Evolutionary conservation across 2,888 invertebrate species (phyloP).

Genomic region (Cenopis cana): DNA sequence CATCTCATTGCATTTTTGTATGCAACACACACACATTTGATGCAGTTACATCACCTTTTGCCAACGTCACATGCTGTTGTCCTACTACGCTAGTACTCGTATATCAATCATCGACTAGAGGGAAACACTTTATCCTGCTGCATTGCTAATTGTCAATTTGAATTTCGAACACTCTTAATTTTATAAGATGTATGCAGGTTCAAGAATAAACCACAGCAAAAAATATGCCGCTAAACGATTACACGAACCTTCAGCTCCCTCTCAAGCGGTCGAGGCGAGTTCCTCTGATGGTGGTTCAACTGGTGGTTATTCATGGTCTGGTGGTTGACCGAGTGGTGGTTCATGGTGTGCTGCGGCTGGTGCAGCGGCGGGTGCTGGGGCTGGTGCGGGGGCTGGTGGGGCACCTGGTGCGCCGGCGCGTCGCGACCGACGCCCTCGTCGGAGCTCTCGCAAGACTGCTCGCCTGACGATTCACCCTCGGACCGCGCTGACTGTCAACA

Average conservation of each 20-base stretch:
- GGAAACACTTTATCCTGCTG: too few relatives aligned
- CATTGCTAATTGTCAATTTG: too few relatives aligned
- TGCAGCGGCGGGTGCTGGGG: constrained; percentile 48
- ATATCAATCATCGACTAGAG: too few relatives aligned
- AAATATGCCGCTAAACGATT: not conserved
- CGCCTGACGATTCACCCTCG: constrained; percentile 79
- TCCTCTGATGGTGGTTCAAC: constrained; percentile 69
- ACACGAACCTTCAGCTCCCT: constrained; percentile 71
- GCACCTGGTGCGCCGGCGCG: constrained; percentile 61
- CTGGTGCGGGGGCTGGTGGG: constrained; percentile 55
- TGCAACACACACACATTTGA: too few relatives aligned
- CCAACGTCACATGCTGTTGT: too few relatives aligned
- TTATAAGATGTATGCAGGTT: not conserved
- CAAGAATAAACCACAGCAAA: not conserved
- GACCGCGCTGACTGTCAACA: constrained; percentile 75
- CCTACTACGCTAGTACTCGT: too few relatives aligned
- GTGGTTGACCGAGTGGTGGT: constrained; percentile 63
- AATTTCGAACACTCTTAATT: too few relatives aligned
- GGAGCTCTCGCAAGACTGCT: constrained; percentile 80
- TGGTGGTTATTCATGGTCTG: constrained; percentile 58
- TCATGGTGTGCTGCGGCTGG: constrained; percentile 60
- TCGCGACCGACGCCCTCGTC: constrained; percentile 81
- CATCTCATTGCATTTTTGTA: too few relatives aligned
- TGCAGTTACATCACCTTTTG: too few relatives aligned
- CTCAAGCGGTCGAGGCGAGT: constrained; percentile 73